Percentiles rank a stretch among this genome's conserved stretches.
phyloP scores from a whole-genome alignment of 2,888 invertebrate species.

The Phortica magna region DNA sequence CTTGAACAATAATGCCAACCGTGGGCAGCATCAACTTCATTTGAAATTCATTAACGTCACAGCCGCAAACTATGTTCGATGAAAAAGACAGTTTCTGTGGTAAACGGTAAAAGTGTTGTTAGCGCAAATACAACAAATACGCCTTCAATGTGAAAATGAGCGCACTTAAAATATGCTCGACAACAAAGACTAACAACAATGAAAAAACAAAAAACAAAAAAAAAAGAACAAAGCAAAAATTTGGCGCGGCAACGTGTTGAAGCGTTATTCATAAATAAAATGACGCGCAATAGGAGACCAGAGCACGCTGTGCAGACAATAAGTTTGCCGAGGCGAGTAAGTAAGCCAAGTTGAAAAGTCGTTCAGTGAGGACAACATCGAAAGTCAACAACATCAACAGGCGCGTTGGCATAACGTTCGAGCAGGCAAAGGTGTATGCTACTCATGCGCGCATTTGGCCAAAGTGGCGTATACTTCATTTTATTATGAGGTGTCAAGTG shows the following conservation, averaged over 20 bases:
- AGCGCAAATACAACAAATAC: constrained; percentile 36
- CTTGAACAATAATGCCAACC: constrained; percentile 40
- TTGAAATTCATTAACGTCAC: constrained; percentile 67
- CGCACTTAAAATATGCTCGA: constrained; percentile 64
- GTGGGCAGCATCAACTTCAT: constrained; percentile 60
- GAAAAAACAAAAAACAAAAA: constrained; percentile 26
- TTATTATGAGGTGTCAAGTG: constrained; percentile 76
- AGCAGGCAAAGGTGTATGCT: constrained; percentile 33
- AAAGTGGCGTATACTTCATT: constrained; percentile 73
- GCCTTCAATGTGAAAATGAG: no score
- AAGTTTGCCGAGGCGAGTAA: neutral
- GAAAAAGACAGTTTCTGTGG: constrained; percentile 41
- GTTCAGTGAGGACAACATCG: neutral
- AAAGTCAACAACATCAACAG: constrained; percentile 49
- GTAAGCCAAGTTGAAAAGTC: constrained; percentile 1
- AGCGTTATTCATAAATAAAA: constrained; percentile 33
- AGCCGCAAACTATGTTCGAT: constrained; percentile 64
- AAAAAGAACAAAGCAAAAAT: constrained; percentile 37
- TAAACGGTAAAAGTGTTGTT: no score
- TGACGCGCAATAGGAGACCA: constrained; percentile 5
- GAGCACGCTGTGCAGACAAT: constrained; percentile 7
- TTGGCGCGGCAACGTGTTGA: constrained; percentile 46
- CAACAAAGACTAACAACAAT: constrained; percentile 46
- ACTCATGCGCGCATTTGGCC: constrained; percentile 46
- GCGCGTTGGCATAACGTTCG: constrained; percentile 29